Evolutionary conservation across 2,113 vertebrate species (phyloP).

Genomic region (Phalacrocorax aristotelis): DNA sequence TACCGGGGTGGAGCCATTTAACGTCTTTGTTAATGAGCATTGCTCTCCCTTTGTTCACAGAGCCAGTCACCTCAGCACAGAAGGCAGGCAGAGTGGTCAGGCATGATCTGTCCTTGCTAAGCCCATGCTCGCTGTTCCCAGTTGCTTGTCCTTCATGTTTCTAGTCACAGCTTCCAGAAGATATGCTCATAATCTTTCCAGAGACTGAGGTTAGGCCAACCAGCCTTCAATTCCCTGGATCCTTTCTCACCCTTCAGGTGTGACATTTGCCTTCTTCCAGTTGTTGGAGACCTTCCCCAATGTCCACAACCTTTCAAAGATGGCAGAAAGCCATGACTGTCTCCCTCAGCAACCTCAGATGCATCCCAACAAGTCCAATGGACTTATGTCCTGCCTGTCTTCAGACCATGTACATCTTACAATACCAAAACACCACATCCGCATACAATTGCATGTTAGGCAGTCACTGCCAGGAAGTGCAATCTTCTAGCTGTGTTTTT

Average conservation of each 20-base stretch:
- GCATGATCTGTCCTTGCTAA: not conserved
- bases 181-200: not conserved
- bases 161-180: not conserved
- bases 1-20: not conserved
- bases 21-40: not conserved
- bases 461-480: not conserved
- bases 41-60: not conserved
- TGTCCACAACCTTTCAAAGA: not conserved
- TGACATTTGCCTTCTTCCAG: not conserved
- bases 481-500: not conserved
- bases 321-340: not conserved
- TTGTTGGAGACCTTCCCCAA: fast-evolving
- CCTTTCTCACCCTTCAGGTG: not conserved
- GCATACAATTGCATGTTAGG: not conserved
- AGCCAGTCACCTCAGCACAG: not conserved
- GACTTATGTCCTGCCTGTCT: not conserved
- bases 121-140: not conserved
- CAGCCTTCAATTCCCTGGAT: not conserved
- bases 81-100: not conserved
- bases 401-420: not conserved
- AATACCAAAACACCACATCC: not conserved
- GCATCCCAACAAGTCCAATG: not conserved
- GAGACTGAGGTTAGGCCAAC: not conserved
- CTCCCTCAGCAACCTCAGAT: not conserved
- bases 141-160: not conserved